Conservation (phyloP, 53 echinoderm and acorn worm species). For the Henricia sp. region DNA sequence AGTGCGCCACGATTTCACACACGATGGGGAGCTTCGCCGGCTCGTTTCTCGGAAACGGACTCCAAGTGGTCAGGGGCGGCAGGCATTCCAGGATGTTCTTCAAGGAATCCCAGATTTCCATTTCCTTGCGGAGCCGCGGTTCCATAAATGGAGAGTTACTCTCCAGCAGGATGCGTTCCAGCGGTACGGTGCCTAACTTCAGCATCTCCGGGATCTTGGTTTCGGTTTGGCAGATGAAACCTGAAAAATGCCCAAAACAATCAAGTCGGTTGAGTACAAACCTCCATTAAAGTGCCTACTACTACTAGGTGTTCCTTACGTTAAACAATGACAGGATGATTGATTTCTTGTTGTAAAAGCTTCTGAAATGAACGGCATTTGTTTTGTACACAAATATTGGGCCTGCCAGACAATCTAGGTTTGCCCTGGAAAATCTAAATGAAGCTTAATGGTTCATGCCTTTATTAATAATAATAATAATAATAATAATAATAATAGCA, state of each 20-base stretch:
- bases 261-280: not conserved
- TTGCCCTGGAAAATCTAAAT: too few species aligned
- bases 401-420: too few species aligned
- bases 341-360: too few species aligned
- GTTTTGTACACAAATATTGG: too few species aligned
- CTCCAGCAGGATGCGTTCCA: conserved; percentile 50
- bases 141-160: conserved; percentile 58
- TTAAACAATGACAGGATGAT: too few species aligned
- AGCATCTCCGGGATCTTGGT: conserved; percentile 27
- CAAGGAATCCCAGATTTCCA: conserved; percentile 29
- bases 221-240: conserved; percentile 42
- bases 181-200: conserved; percentile 22
- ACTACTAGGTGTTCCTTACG: too few species aligned
- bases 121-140: conserved; percentile 29
- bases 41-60: conserved; percentile 50
- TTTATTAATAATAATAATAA: too few species aligned
- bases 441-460: too few species aligned
- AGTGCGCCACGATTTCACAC: conserved; percentile 47
- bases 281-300: too few species aligned
- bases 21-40: conserved; percentile 44
- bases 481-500: too few species aligned
- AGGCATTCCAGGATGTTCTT: conserved; percentile 56
- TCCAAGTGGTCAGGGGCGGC: conserved; percentile 33
- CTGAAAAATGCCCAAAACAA: not conserved
- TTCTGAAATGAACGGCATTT: too few species aligned